Base-by-base conservation (phyloP, 2,113 vertebrate genomes). In the Gnathonemus longibarbis region DNA sequence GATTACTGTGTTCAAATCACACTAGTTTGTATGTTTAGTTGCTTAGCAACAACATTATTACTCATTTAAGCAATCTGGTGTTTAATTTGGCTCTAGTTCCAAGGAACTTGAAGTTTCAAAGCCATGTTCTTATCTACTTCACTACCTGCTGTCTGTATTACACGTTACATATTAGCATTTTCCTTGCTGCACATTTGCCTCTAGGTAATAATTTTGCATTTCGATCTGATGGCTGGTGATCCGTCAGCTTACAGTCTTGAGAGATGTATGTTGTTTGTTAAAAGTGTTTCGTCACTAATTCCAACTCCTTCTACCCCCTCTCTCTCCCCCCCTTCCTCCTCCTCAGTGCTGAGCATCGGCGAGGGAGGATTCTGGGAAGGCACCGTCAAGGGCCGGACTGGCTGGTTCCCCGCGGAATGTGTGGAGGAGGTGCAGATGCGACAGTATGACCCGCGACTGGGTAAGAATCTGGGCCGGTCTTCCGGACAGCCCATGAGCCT, bases 281-380 rank as follows among this genome's bases (percentile, higher is more conserved):
- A 56, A 35, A 39, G 50, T 52, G 27, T 24, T 27, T 24, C 17
- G 31, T 66, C 21, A 21, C 46, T 52, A 21, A n/a, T 6, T 48
- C 31, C 46, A 62, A 53, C 84, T 53, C 62, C 19, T 13, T 70
- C 49, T 31, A 31, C 39, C 39, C 80, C 53, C 77, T 45, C 89
- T 42, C 39, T 42, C 39, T 42, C 45, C 53, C 24, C 56, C 3
- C 92, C 8, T 88, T 88, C 94, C 50, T 93, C 13, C 92, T 92
- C 90, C 62, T 21, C 95, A 99, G 98, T 99, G 95, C 96, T 99
- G 91, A 99, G 98, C 91, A 98, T 99, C 84, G 98, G 98, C 19
- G 98, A 99, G 96, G 98, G 98, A 46, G 98, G 98, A 8, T 99
- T 99, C 92, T 99, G 98, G 98, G 98, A 99, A 96, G 98, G 98